Conservation (phyloP, 2,113 vertebrate species). For the Pelodiscus sinensis region DNA sequence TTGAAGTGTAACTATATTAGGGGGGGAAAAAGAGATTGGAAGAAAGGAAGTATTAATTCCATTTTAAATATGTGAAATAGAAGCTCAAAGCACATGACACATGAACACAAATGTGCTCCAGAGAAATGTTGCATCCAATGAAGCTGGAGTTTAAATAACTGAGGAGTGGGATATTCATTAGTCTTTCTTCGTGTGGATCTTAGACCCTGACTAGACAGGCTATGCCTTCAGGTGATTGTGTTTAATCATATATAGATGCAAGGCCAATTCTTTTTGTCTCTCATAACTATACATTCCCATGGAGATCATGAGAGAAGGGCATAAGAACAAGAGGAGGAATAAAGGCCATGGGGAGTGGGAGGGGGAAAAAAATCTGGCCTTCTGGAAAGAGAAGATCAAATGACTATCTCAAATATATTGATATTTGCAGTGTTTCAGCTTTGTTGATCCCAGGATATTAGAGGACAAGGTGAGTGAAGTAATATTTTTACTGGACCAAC, state of each 20-base stretch:
- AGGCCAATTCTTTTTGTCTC: neutral
- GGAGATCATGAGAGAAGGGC: neutral
- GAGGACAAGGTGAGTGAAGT: neutral
- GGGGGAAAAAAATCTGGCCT: neutral
- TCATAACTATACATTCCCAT: neutral
- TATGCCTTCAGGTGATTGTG: too few relatives aligned
- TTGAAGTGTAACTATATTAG: neutral
- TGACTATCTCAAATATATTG: neutral
- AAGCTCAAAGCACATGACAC: neutral
- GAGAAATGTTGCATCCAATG: neutral
- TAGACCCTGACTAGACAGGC: neutral
- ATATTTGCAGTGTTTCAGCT: neutral
- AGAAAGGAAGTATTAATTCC: neutral
- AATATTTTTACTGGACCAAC: neutral
- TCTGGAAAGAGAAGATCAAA: neutral
- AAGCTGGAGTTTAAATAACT: neutral
- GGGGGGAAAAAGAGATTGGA: fast-evolving
- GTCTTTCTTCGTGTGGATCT: neutral
- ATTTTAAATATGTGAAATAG: neutral
- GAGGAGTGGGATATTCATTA: neutral
- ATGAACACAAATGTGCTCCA: neutral
- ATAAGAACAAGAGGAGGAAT: neutral
- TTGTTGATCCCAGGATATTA: neutral
- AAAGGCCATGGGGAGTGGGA: too few relatives aligned
- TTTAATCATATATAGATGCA: neutral